These are phyloP conservation scores for Gadopsis marmoratus DNA, from an alignment of 2,797 vertebrate species.

Conservation along the genomic window DNA sequence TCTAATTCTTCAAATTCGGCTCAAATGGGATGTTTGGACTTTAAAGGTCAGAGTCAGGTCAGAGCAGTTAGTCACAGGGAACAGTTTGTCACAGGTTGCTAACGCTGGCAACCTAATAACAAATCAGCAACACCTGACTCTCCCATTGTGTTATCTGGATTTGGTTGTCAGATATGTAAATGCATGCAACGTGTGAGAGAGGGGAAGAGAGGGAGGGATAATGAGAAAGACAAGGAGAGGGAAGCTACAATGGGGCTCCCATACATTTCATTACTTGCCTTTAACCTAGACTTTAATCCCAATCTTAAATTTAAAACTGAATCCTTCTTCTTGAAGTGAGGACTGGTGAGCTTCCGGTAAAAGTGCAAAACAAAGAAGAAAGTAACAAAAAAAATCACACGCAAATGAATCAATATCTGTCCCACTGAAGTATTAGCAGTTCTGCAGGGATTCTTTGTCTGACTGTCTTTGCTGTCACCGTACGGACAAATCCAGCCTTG, in stretches of 20 bases:
- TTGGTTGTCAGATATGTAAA: conserved; percentile 49
- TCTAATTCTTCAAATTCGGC: conserved; percentile 20
- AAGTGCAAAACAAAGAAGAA: conserved; percentile 8
- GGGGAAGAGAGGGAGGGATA: background rate
- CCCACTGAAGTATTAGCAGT: background rate
- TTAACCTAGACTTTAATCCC: no score
- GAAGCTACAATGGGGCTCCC: background rate
- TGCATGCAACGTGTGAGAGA: background rate
- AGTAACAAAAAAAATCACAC: background rate
- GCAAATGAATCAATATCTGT: conserved; percentile 25
- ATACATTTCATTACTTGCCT: background rate
- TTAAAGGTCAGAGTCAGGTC: conserved; percentile 9
- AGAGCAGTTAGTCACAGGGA: conserved; percentile 3
- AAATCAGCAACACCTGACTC: conserved; percentile 46
- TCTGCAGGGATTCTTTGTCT: conserved; percentile 33
- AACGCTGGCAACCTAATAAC: conserved; percentile 15
- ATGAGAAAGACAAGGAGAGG: conserved; percentile 9
- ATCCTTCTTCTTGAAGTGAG: background rate
- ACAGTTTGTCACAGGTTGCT: conserved; percentile 23
- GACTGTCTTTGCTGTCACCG: conserved; percentile 43
- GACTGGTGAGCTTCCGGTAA: conserved; percentile 13
- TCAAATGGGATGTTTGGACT: conserved; percentile 14
- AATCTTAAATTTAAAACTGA: background rate
- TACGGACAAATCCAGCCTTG: conserved; percentile 63
- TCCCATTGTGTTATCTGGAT: conserved; percentile 27